Evolutionary conservation across 92 coral and sea anemone species (phyloP).

Genomic region (Muricea muricata): DNA sequence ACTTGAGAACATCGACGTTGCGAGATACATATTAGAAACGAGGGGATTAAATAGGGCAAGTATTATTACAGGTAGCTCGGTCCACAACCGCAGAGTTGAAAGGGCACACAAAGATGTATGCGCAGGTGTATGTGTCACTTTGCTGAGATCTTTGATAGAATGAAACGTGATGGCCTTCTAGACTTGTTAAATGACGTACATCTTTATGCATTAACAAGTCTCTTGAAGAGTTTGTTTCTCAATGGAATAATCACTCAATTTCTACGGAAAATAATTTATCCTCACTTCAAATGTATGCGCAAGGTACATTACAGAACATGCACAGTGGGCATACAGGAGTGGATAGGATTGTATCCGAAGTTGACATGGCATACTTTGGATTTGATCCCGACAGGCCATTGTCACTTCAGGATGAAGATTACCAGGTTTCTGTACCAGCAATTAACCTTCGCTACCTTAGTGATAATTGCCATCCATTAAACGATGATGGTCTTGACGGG

Average conservation of each 20-base stretch:
- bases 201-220: constrained; percentile 53
- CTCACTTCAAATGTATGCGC: constrained; percentile 40
- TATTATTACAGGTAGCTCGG: constrained; percentile 72
- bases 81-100: constrained; percentile 72
- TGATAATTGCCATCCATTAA: constrained; percentile 47
- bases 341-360: constrained; percentile 9
- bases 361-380: constrained; percentile 30
- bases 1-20: constrained; percentile 64
- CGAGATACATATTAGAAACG: constrained; percentile 48
- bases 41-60: constrained; percentile 69
- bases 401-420: constrained; percentile 55
- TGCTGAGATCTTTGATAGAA: constrained; percentile 25
- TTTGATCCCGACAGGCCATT: constrained; percentile 55
- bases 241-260: constrained; percentile 61
- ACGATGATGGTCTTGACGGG: constrained; percentile 51
- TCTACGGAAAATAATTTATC: constrained; percentile 60
- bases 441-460: constrained; percentile 24
- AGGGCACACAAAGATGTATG: constrained; percentile 69
- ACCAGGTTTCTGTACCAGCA: constrained; percentile 61
- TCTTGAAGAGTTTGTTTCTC: constrained; percentile 41
- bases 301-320: constrained; percentile 33
- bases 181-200: constrained; percentile 58
- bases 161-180: constrained; percentile 34
- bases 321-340: constrained; percentile 24
- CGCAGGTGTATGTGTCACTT: constrained; percentile 55